Evolutionary conservation across 2,888 invertebrate species (phyloP), one percentile per base, ranked within the genome.

Genomic region (Dendrolimus pini): DNA sequence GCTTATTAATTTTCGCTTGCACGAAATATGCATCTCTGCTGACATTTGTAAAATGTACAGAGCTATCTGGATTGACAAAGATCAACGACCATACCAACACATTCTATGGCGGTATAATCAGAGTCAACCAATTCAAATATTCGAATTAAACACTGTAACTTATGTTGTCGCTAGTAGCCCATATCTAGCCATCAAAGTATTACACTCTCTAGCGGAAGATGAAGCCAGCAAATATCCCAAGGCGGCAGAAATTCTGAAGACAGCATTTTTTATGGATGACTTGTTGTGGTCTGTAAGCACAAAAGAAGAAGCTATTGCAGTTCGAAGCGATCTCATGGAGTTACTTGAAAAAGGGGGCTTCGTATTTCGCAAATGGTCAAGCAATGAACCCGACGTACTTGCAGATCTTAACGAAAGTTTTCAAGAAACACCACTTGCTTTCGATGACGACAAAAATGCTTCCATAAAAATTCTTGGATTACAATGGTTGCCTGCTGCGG

Each of bases 1-100:
- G 9, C 12, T 56, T 30, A 47, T 60, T 2, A 60, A 60, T 53
- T 60, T 60, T 56, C 55, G 63, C 9, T 14, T 59, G 7, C 18
- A 54, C n/a, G 56, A 58, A 30, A 54, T 63, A 13, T 64, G 62
- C 47, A 55, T 60, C 12, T 41, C 60, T 41, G 57, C 61, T n/a
- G 60, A 65, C 53, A 62, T 65, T 13, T 68, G 67, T 55, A 60
- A 66, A 57, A 69, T 71, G 12, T 64, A 59, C 41, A 12, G 61
- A 30, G 54, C 41, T 18, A 56, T 60, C 3, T 41, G 59, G 7
- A 56, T 64, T 13, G 55, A 59, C n/a, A n/a, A 52, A 14, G 41
- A 41, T 52, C 41, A 41, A 53, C 58, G 47, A 52, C 41, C 41
- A 9, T 59, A 41, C 18, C 55, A 52, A 41, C 56, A 52, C 41